phyloP scores from a whole-genome alignment of 2,888 invertebrate genomes.

The Amiota mariae region DNA sequence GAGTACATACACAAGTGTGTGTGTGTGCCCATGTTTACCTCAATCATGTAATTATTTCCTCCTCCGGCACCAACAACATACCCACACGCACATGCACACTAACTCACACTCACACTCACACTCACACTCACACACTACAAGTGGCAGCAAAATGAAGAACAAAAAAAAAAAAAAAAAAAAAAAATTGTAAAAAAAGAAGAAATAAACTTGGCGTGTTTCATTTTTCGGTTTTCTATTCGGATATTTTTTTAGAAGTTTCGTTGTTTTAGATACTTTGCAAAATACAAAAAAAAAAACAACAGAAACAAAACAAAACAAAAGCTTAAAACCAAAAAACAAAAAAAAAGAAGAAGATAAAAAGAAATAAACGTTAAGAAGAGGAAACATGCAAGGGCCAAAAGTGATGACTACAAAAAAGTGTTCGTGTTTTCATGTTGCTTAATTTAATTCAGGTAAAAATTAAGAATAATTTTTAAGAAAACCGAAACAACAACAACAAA shows the following conservation, averaged over 20 bases:
- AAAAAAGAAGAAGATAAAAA: slow-evolving; percentile 34
- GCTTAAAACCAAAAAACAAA: slow-evolving; percentile 37
- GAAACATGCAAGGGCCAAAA: slow-evolving; percentile 29
- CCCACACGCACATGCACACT: slow-evolving; percentile 31
- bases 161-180: slow-evolving; percentile 40
- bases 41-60: slow-evolving; percentile 74
- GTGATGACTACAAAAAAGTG: slow-evolving; percentile 44
- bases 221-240: slow-evolving; percentile 45
- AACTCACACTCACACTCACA: slow-evolving; percentile 49
- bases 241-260: slow-evolving; percentile 33
- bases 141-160: slow-evolving; percentile 42
- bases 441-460: slow-evolving; percentile 71
- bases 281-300: slow-evolving; percentile 6
- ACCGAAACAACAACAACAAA: background rate
- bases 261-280: slow-evolving; percentile 48
- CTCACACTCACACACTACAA: slow-evolving; percentile 54
- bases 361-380: slow-evolving; percentile 28
- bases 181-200: slow-evolving; percentile 29
- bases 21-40: slow-evolving; percentile 57
- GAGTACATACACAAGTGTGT: background rate
- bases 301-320: slow-evolving; percentile 40
- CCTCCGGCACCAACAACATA: slow-evolving; percentile 53
- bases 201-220: slow-evolving; percentile 56
- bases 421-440: slow-evolving; percentile 66
- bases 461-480: slow-evolving; percentile 30